phyloP scores from a whole-genome alignment of 2,888 invertebrate species.

The Himalopsyche anomala region DNA sequence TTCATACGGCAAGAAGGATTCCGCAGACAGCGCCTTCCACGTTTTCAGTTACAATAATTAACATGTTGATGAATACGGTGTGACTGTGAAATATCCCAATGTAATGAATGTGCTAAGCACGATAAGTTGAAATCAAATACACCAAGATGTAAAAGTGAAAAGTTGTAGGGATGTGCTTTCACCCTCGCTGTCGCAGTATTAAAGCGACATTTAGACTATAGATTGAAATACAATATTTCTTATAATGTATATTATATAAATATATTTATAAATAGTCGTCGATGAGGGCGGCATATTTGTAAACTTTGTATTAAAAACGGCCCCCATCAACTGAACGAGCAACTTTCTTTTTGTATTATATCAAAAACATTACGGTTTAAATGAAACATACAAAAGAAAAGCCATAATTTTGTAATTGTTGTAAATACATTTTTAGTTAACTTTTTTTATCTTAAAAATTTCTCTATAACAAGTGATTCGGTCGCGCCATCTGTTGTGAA shows the following conservation, averaged over 20 bases:
- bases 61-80: constrained; percentile 44
- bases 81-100: constrained; percentile 45
- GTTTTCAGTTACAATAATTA: constrained; percentile 38
- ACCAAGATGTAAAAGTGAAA: constrained; percentile 59
- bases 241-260: constrained; percentile 45
- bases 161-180: constrained; percentile 64
- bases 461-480: constrained; percentile 55
- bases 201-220: constrained; percentile 47
- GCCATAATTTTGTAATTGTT: constrained; percentile 53
- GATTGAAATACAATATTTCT: constrained; percentile 44
- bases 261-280: constrained; percentile 32
- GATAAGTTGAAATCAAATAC: constrained; percentile 61
- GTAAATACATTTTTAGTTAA: constrained; percentile 51
- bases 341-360: constrained; percentile 64
- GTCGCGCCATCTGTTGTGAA: constrained; percentile 43
- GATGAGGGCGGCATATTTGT: constrained; percentile 41
- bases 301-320: constrained; percentile 53
- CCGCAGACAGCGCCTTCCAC: neutral
- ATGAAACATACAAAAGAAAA: constrained; percentile 52
- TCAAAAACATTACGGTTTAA: constrained; percentile 64
- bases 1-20: constrained; percentile 26
- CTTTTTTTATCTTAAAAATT: constrained; percentile 58
- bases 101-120: constrained; percentile 63
- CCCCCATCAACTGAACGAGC: constrained; percentile 54
- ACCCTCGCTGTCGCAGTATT: constrained; percentile 49